Percentiles rank a stretch among this genome's conserved stretches.
Evolutionary conservation across 2,113 vertebrate species (phyloP).

Genomic region (Tiliqua scincoides): DNA sequence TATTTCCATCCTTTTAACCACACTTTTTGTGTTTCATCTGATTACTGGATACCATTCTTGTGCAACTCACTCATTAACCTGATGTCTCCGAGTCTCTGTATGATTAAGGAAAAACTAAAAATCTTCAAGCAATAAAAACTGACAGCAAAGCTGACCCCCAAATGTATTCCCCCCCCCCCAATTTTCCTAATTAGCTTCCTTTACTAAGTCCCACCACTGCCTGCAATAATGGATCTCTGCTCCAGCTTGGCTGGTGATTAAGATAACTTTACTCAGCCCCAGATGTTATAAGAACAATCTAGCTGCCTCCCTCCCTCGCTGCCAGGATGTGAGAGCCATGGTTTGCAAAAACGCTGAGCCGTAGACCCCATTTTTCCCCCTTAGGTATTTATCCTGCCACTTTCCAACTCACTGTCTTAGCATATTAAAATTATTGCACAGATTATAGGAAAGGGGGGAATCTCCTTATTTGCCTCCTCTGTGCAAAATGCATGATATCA

Average conservation of each 20-base stretch:
- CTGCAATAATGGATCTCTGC: conserved; percentile 14
- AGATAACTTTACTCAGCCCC: conserved; percentile 18
- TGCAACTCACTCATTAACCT: background rate
- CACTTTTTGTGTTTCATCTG: conserved; percentile 30
- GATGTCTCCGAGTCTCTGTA: conserved; percentile 13
- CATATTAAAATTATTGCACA: conserved; percentile 5
- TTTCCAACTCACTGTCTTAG: conserved; percentile 11
- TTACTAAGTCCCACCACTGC: background rate
- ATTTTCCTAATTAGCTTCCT: conserved; percentile 43
- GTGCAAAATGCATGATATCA: background rate
- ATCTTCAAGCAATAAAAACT: conserved; percentile 9
- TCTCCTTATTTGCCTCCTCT: background rate
- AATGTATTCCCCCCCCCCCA: background rate
- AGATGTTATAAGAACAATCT: conserved; percentile 1
- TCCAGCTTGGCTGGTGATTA: conserved; percentile 33
- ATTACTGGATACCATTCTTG: conserved; percentile 21
- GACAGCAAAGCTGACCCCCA: conserved; percentile 19
- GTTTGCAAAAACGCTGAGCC: conserved; percentile 18
- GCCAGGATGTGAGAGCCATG: background rate
- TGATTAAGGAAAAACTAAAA: conserved; percentile 24
- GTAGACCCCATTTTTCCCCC: background rate
- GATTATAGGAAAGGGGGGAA: rapidly evolving
- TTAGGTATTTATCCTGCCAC: conserved; percentile 16
- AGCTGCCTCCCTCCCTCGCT: background rate
- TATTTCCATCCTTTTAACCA: conserved; percentile 9